Evolutionary conservation across 1,140 invertebrate genomes (phyloP).

Genomic region (Nomia melanderi): DNA sequence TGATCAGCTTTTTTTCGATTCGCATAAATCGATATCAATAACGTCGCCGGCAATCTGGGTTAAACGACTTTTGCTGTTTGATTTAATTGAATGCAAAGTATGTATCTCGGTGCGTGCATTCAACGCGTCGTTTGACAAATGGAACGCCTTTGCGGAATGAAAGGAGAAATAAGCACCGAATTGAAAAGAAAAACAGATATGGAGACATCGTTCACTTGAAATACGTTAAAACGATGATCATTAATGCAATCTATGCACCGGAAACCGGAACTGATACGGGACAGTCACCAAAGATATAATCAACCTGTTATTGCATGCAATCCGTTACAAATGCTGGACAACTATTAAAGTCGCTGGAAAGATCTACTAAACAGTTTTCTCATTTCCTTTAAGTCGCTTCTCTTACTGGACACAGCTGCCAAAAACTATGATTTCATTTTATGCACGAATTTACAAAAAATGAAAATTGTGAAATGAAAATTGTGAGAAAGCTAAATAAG

Average conservation of each 20-base stretch:
- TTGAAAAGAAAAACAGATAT: not conserved
- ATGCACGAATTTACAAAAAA: too few relatives aligned
- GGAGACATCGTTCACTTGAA: not conserved
- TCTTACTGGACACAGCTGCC: too few relatives aligned
- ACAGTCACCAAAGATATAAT: conserved; percentile 22
- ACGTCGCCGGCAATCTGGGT: conserved; percentile 28
- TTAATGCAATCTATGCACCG: conserved; percentile 25
- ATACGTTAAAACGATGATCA: not conserved
- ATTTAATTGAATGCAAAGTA: conserved; percentile 21
- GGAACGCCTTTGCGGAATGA: conserved; percentile 22
- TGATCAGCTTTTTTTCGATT: conserved; percentile 27
- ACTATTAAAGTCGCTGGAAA: not conserved
- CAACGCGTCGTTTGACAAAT: conserved; percentile 43
- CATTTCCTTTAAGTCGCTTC: not conserved
- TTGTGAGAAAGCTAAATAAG: too few relatives aligned
- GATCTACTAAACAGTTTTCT: not conserved
- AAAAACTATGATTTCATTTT: not conserved
- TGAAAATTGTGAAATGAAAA: too few relatives aligned
- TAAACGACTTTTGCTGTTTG: conserved; percentile 36
- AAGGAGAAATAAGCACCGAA: conserved; percentile 15
- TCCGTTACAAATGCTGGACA: conserved; percentile 9
- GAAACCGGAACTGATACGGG: conserved; percentile 51
- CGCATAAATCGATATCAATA: conserved; percentile 31
- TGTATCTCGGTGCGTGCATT: not conserved
- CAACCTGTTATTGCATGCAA: conserved; percentile 5